Evolutionary conservation across 2,797 vertebrate genomes (phyloP), one percentile per base, ranked within the genome.

Genomic region (Cuniculus paca): DNA sequence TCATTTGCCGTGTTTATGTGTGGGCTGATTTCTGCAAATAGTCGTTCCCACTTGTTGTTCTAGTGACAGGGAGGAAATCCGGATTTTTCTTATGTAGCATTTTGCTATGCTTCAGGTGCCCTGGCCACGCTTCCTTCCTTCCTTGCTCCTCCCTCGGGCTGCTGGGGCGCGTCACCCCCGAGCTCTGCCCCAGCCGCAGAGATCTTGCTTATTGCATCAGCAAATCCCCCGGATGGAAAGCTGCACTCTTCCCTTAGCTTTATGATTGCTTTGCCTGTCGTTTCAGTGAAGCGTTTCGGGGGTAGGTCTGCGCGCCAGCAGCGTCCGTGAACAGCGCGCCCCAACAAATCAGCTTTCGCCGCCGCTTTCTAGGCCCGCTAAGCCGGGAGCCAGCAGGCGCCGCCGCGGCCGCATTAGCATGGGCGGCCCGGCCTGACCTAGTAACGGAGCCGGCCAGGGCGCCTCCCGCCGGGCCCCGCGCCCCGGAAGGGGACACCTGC

Each of bases 381-480:
- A 16, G 52, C 52, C 3, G 52, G 12, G 52, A 52, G 52, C 52
- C 52, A 52, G 52, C 52, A 13, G 52, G 11, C 52, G 1, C 52
- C 1, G 52, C 13, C 13, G 10, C 45, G 80, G 42, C 58, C 90
- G 39, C 96, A 98, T 98, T 97, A 98, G 96, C 97, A 98, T 97
- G 97, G 96, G 97, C 94, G 61, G 96, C 96, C 86, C 78, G 80
- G 68, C 96, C 95, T 97, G 97, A 97, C 97, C 97, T 16, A 52
- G 52, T 52, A 52, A 52, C 52, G 50, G 50, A 50, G 50, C 12
- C 10, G 50, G 45, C 45, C 45, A 48, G 45, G 45, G 45, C n/a
- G n/a, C n/a, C n/a, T n/a, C n/a, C n/a, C n/a, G n/a, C n/a, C n/a
- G n/a, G n/a, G n/a, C n/a, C n/a, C n/a, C n/a, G 52, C 52, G 13